phyloP scores from a whole-genome alignment of 2,888 invertebrate species.

The Seladonia tumulorum region DNA sequence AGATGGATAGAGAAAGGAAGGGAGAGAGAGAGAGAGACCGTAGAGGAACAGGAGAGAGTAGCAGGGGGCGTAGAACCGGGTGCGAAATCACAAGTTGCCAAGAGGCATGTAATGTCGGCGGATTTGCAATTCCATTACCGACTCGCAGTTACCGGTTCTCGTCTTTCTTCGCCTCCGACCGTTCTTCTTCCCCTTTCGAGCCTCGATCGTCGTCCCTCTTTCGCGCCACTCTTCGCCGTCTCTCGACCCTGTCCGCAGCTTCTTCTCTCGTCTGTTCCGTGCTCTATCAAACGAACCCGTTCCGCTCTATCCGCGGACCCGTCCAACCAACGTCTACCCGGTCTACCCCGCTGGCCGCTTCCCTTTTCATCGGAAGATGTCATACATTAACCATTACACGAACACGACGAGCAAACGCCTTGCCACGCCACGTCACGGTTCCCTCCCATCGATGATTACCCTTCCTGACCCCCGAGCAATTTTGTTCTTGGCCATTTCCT shows the following conservation, averaged over 20 bases:
- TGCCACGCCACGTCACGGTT: background rate
- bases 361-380: constrained; percentile 3
- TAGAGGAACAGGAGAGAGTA: constrained; percentile 46
- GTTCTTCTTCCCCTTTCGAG: constrained; percentile 17
- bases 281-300: background rate
- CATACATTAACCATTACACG: constrained; percentile 1
- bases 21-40: background rate
- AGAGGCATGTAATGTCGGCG: constrained; percentile 82
- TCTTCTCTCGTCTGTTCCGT: constrained; percentile 6
- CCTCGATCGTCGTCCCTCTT: background rate
- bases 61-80: constrained; percentile 65
- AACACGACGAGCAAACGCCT: background rate
- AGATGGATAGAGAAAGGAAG: background rate
- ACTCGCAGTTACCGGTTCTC: constrained; percentile 55
- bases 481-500: background rate
- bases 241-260: background rate
- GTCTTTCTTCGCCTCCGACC: constrained; percentile 30
- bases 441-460: background rate
- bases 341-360: background rate
- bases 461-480: background rate
- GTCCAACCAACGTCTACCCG: background rate
- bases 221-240: background rate
- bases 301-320: background rate
- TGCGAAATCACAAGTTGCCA: constrained; percentile 82
- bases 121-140: constrained; percentile 83